Evolutionary conservation across 2,888 invertebrate genomes (phyloP), one percentile per base, ranked within the genome.

Genomic region (Chymomyza caudatula): DNA sequence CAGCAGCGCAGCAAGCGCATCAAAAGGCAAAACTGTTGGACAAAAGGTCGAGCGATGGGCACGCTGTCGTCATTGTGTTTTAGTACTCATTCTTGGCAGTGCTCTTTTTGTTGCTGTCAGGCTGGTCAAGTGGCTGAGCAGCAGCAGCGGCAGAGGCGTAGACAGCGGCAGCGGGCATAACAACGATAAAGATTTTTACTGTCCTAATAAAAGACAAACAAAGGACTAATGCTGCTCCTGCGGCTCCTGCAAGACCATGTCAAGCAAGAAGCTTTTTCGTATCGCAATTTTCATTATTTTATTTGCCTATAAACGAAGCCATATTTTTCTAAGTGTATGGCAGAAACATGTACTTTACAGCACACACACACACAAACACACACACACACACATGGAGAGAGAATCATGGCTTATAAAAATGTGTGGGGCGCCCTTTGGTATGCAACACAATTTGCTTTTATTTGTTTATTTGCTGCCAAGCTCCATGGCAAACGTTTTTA

Each of bases 201-300:
- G 78, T 82, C 78, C 81, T 86, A 88, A 89, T 88, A 89, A 89
- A 89, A 87, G 85, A 73, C 85, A 79, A 88, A 88, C 86, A 88
- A 87, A 86, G 69, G 84, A 79, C 80, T 77, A 77, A 61, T 67
- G 74, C 71, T 66, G 62, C 65, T 64, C 67, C 67, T 69, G 56
- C 65, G 47, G 17, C 52, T 20, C 11, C 17, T 22, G 20, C 13
- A 13, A 58, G 47, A 20, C 22, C 22, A 11, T 2, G 13, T 42
- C 22, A 42, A 56, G 54, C 19, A 43, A 56, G 43, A 58, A 77
- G 68, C 76, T 69, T 83, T 86, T 77, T 85, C 78, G 82, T 84
- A 86, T 84, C 78, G 88, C 84, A 83, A 88, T 89, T 89, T 88
- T 83, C 88, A 89, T 89, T 88, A 89, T 88, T 89, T 89, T 89